phyloP scores from a whole-genome alignment of 2,888 invertebrate species.

The Ophion ventricosus region DNA sequence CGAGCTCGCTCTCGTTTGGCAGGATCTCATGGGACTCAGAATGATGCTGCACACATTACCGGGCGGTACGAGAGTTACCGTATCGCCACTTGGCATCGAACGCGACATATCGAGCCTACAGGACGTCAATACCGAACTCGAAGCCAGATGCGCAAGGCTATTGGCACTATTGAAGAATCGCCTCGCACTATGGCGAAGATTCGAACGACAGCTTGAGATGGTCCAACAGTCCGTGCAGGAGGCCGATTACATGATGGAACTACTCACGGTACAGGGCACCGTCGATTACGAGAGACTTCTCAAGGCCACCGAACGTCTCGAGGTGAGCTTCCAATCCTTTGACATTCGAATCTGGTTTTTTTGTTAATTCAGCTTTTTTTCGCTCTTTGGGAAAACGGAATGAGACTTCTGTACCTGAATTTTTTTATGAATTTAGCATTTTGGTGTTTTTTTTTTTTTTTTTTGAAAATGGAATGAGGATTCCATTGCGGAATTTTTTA shows the following conservation, averaged over 20 bases:
- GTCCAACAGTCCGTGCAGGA: constrained; percentile 93
- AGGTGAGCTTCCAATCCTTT: constrained; percentile 86
- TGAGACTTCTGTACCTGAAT: too few relatives aligned
- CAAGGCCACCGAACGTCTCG: constrained; percentile 93
- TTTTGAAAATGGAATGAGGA: too few relatives aligned
- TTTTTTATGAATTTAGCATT: too few relatives aligned
- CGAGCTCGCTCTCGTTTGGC: constrained; percentile 90
- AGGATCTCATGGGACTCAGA: constrained; percentile 90
- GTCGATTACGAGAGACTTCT: constrained; percentile 92
- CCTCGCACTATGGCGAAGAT: constrained; percentile 90
- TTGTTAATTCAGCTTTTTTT: too few relatives aligned
- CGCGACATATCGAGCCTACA: constrained; percentile 90
- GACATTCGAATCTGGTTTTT: background rate
- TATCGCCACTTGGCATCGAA: constrained; percentile 91
- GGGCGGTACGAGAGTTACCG: constrained; percentile 89
- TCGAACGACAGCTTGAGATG: constrained; percentile 90
- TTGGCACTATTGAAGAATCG: constrained; percentile 87
- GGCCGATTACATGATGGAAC: constrained; percentile 94
- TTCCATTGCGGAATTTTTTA: too few relatives aligned
- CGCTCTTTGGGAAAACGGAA: too few relatives aligned
- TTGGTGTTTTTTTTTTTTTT: too few relatives aligned
- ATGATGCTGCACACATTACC: constrained; percentile 92
- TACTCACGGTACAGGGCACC: constrained; percentile 92
- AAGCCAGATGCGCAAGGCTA: constrained; percentile 89
- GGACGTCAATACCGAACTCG: constrained; percentile 90